Conservation (phyloP, 2,113 vertebrate species). For the Nycticorax nycticorax region DNA sequence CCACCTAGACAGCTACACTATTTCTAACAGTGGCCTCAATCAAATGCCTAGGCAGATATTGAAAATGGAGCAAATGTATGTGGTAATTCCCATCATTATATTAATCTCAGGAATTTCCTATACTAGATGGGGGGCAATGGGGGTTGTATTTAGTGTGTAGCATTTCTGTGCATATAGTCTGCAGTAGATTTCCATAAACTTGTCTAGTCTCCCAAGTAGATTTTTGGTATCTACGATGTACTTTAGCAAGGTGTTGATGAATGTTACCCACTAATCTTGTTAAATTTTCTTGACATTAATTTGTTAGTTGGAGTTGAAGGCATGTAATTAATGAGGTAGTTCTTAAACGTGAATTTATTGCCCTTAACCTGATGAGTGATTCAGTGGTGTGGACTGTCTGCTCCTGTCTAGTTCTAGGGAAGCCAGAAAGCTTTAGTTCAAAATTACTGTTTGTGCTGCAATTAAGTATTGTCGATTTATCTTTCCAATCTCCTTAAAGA, state of each 20-base stretch:
- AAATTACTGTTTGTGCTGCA: not conserved
- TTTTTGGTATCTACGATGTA: not conserved
- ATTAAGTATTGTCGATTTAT: not conserved
- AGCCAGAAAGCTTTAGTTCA: not conserved
- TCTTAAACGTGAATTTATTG: not conserved
- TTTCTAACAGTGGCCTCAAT: not conserved
- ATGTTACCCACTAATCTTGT: not conserved
- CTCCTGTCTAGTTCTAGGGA: not conserved
- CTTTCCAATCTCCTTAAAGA: not conserved
- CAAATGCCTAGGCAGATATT: not conserved
- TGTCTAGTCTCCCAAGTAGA: not conserved
- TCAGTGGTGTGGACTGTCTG: not conserved
- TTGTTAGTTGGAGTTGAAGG: not conserved
- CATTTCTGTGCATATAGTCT: not conserved
- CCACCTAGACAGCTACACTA: not conserved
- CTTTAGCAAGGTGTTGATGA: not conserved
- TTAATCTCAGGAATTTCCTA: not conserved
- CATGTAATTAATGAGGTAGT: not conserved
- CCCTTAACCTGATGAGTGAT: not conserved
- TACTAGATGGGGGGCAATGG: not conserved
- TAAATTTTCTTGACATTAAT: not conserved
- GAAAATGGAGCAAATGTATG: not conserved
- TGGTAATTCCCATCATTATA: not conserved
- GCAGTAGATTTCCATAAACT: not conserved
- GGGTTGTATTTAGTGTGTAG: not conserved